These are phyloP conservation scores for Hydrozoanthus gracilis DNA, from an alignment of 92 coral and sea anemone species.

Conservation along the genomic window DNA sequence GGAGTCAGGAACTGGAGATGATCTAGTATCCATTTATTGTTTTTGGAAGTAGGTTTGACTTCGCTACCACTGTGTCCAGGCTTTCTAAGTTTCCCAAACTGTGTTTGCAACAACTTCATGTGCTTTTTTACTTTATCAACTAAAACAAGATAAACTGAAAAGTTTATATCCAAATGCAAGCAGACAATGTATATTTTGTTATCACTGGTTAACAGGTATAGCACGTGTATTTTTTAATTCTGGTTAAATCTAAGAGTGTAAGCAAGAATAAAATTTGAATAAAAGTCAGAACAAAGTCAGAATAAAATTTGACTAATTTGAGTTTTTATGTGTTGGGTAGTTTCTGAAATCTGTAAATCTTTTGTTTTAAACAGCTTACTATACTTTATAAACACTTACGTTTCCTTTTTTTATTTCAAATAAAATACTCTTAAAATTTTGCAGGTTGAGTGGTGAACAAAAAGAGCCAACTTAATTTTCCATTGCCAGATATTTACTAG, in stretches of 20 bases:
- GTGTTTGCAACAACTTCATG: neutral
- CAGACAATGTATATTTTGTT: too few relatives aligned
- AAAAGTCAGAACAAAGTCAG: too few relatives aligned
- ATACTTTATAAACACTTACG: neutral
- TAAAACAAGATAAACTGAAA: too few relatives aligned
- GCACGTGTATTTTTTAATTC: too few relatives aligned
- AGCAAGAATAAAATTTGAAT: too few relatives aligned
- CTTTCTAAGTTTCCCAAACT: slow-evolving; percentile 7
- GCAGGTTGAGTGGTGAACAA: slow-evolving; percentile 21
- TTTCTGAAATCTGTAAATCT: neutral
- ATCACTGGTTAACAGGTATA: too few relatives aligned
- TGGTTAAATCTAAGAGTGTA: slow-evolving; percentile 17
- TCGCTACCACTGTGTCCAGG: slow-evolving; percentile 9
- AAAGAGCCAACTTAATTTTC: slow-evolving; percentile 9
- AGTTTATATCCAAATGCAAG: too few relatives aligned
- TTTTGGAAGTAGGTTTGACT: slow-evolving; percentile 18
- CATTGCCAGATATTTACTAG: neutral
- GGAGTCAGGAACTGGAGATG: slow-evolving; percentile 32
- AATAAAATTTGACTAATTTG: slow-evolving; percentile 2
- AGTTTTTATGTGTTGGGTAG: neutral
- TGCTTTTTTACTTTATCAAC: slow-evolving; percentile 13
- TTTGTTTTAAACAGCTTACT: neutral
- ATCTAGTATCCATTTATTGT: slow-evolving; percentile 17
- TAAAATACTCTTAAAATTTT: slow-evolving; percentile 3
- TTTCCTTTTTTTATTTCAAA: slow-evolving; percentile 17